A percentile compares a stretch with the other conserved stretches of the same genome.
These are phyloP conservation scores for Caracal caracal DNA, from an alignment of 2,113 vertebrate species.

Conservation along the genomic window DNA sequence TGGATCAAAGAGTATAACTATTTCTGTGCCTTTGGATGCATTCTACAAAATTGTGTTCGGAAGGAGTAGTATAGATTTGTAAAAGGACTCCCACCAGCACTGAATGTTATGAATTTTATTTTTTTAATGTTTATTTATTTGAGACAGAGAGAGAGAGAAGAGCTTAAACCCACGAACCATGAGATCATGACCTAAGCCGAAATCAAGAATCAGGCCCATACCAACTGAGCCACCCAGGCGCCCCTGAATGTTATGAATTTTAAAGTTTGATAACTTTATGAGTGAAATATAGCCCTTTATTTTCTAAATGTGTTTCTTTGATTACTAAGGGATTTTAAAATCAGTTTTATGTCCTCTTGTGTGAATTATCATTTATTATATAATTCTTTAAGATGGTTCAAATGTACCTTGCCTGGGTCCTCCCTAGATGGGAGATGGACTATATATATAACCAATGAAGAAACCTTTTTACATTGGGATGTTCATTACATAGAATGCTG, in stretches of 20 bases:
- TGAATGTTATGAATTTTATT: background rate
- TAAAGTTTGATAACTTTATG: conserved; percentile 37
- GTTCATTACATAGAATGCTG: background rate
- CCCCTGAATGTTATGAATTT: background rate
- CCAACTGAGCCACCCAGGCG: too few species aligned
- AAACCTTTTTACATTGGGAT: background rate
- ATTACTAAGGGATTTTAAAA: background rate
- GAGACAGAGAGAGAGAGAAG: too few species aligned
- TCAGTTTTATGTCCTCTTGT: background rate
- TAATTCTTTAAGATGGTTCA: conserved; percentile 19
- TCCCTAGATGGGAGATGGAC: background rate
- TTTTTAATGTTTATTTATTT: background rate
- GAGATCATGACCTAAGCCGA: too few species aligned
- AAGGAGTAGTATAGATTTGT: background rate
- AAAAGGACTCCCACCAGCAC: background rate
- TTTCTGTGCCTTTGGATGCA: background rate
- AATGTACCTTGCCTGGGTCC: background rate
- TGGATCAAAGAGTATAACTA: background rate
- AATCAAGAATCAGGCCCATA: too few species aligned
- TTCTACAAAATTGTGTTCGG: conserved; percentile 41
- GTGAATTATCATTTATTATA: conserved; percentile 16
- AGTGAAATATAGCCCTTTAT: conserved; percentile 15
- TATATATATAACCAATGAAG: background rate
- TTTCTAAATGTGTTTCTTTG: conserved; percentile 51
- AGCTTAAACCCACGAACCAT: too few species aligned